Evolutionary conservation across 2,113 vertebrate species (phyloP).

Genomic region (Peromyscus polionotus): DNA sequence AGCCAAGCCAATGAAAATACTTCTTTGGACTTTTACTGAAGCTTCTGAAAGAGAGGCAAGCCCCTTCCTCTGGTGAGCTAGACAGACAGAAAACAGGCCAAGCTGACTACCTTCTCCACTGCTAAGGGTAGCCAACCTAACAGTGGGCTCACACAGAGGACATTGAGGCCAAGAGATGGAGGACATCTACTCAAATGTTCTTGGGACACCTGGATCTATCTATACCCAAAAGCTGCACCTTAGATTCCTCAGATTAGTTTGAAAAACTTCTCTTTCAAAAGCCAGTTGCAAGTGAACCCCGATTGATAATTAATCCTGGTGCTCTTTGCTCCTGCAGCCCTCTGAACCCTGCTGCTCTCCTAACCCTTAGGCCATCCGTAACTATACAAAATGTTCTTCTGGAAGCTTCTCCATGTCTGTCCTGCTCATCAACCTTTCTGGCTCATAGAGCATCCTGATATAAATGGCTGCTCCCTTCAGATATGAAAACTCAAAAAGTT

Average conservation of each 20-base stretch:
- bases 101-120: not conserved
- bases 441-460: not conserved
- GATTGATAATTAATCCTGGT: not conserved
- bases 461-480: not conserved
- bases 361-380: not conserved
- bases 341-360: not conserved
- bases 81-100: not conserved
- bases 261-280: not conserved
- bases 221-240: not conserved
- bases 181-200: not conserved
- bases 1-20: not conserved
- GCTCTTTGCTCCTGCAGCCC: not conserved
- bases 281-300: not conserved
- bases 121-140: not conserved
- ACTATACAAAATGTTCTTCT: not conserved
- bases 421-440: not conserved
- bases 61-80: not conserved
- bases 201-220: not conserved
- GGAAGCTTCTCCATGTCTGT: not conserved
- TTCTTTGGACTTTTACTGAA: not conserved
- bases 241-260: not conserved
- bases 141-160: not conserved
- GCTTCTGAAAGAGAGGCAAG: not conserved
- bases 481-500: not conserved
- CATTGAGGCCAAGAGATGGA: not conserved